Percentiles rank a stretch among this genome's conserved stretches.
Evolutionary conservation across 2,888 invertebrate species (phyloP).

Genomic region (Scaptomyza parva): DNA sequence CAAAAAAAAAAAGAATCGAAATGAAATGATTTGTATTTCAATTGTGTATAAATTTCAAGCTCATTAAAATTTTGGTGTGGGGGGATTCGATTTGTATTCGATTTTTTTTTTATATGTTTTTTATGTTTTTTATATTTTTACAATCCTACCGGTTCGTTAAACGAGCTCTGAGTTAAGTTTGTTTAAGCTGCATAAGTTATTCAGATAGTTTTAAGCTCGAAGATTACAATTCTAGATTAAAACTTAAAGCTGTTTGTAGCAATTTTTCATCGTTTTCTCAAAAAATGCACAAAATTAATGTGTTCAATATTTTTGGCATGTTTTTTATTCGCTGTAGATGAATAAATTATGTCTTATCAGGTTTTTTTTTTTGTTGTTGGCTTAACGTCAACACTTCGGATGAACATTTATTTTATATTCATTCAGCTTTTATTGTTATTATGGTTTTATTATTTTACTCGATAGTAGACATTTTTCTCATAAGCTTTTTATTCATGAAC

Average conservation of each 20-base stretch:
- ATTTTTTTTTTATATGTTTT: conserved; percentile 2
- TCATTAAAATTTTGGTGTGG: conserved; percentile 49
- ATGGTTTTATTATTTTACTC: conserved; percentile 1
- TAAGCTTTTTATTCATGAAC: conserved; percentile 37
- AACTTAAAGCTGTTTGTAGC: background rate
- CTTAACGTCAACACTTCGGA: conserved; percentile 45
- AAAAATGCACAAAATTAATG: conserved; percentile 9
- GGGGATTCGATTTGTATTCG: conserved; percentile 18
- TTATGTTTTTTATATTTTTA: too few species aligned
- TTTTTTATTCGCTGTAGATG: too few species aligned
- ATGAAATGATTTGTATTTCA: conserved; percentile 53
- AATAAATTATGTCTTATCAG: background rate
- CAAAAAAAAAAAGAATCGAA: conserved; percentile 11
- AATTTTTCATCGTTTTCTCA: too few species aligned
- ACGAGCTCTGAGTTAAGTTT: background rate
- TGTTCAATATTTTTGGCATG: conserved; percentile 17
- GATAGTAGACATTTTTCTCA: too few species aligned
- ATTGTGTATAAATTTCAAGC: conserved; percentile 63
- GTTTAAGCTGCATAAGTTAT: background rate
- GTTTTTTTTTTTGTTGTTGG: conserved; percentile 1
- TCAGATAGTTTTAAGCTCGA: background rate
- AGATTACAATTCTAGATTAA: background rate
- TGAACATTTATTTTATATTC: conserved; percentile 35
- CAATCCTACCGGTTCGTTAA: conserved; percentile 2
- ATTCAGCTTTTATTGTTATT: conserved; percentile 4